A percentile compares a stretch with the other conserved stretches of the same genome.
These are phyloP conservation scores for Papilio helenus DNA, from an alignment of 1,140 invertebrate species.

Conservation along the genomic window DNA sequence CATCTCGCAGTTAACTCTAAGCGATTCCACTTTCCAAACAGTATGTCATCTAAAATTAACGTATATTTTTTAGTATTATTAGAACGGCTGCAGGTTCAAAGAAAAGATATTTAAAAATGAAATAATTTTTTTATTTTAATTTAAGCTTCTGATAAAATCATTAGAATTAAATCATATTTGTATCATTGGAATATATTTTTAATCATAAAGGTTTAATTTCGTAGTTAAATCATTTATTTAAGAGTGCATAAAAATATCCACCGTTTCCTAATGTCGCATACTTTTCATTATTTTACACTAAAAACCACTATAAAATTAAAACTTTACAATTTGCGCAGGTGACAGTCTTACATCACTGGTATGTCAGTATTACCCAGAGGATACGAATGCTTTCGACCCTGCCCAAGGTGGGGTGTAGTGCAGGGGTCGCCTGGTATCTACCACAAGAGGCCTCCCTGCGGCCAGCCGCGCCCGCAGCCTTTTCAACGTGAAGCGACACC, in stretches of 20 bases:
- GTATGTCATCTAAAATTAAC: neutral
- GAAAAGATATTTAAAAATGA: neutral
- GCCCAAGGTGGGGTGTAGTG: conserved; percentile 62
- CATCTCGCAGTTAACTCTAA: conserved; percentile 2
- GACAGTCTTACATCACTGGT: neutral
- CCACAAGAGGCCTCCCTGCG: conserved; percentile 68
- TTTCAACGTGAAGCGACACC: conserved; percentile 57
- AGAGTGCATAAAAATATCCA: too few relatives aligned
- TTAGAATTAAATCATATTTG: neutral
- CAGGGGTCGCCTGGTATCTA: conserved; percentile 67
- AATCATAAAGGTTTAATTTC: neutral
- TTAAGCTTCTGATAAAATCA: neutral
- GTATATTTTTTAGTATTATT: neutral
- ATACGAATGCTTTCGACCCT: conserved; percentile 58
- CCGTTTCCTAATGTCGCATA: too few relatives aligned
- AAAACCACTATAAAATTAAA: neutral
- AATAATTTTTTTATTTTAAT: neutral
- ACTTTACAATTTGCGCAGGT: neutral
- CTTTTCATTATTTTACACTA: too few relatives aligned
- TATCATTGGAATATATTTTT: too few relatives aligned
- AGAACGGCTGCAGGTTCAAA: neutral
- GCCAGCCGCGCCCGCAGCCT: conserved; percentile 71
- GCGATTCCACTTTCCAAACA: neutral
- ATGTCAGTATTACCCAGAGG: conserved; percentile 72
- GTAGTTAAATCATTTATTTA: neutral